Evolutionary conservation across 2,113 vertebrate genomes (phyloP), one percentile per base, ranked within the genome.

Genomic region (Oncorhynchus kisutch): DNA sequence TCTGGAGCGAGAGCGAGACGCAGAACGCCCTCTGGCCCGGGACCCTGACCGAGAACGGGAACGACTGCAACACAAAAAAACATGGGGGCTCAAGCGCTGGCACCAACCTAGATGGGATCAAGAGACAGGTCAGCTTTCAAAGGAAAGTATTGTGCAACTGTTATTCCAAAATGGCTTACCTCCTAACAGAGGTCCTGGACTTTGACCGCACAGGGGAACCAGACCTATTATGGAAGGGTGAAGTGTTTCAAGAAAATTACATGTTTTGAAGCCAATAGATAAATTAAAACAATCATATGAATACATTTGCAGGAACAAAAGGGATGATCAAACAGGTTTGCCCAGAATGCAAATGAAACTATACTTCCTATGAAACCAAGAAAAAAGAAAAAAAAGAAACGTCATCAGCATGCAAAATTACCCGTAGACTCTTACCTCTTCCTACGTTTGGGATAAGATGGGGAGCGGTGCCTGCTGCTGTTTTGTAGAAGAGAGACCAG

Each of bases 371-470:
- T 57, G 54, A 57, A 57, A 57, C 54, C 54, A 18, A 57, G 20
- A 57, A 20, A 14, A 57, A 14, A 27, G 2, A 1, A 34, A 5
- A 57, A 14, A 20, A 16, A 14, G 64, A 22, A 49, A 69, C 12
- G 0, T 64, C 8, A 20, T 14, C 54, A 64, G 22, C 22, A 8
- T n/a, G 22, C 22, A 24, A 25, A 64, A 64, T 11, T 1, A 64
- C 7, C 65, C 8, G 1, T 67, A 14, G 51, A 54, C 65, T 24
- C 82, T 85, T 59, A 95, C 94, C 93, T 91, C 91, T 93, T 94
- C 71, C 90, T 92, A 82, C 88, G 92, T 71, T 92, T 93, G 72
- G 93, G 88, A 70, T 94, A 94, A 4, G 94, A 95, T 0, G 93
- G 91, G 71, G 93, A 94, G 66, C 92, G 81, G 45, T 91, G 89